Base-by-base conservation (phyloP, 2,797 vertebrate species). In the Coregonus suidteri region DNA sequence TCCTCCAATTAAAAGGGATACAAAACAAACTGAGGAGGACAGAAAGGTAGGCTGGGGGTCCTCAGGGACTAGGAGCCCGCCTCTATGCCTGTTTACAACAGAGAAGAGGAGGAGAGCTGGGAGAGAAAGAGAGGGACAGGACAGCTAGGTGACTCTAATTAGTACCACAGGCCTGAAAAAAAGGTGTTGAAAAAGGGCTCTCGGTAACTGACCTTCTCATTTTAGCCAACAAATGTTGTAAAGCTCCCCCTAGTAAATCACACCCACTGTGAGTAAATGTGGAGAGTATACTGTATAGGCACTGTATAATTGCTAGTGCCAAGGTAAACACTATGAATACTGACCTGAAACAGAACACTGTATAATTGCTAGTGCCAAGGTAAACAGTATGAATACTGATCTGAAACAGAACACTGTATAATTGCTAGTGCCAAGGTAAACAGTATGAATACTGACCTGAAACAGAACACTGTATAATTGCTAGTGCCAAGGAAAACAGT, bases 91-190 rank as follows among this genome's bases (percentile, higher is more conserved):
- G 47, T 9, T 62, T 15, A 41, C 73, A 62, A 11, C 2, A 1
- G 54, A 59, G 9, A 47, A 47, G 41, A 47, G 54, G 54, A 59
- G 18, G 41, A 11, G 41, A 11, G 9, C 41, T 47, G 80, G 30
- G 41, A 47, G 41, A 47, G 41, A 7, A 47, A 88, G 78, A 83
- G 85, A 83, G 86, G 82, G 81, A 83, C 81, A 91, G 92, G 35
- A 89, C 84, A 95, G 93, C 92, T 92, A 47, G 41, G 41, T 11
- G 41, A 95, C 54, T 54, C 15, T 56, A 56, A 18, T 56, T 56
- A 56, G 54, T 56, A 56, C 54, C 4, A 18, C 14, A 0, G 3
- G 54, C 18, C 54, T 59, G 16, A 3, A 59, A 59, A 59, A n/a
- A 1, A n/a, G 54, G 54, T 59, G 5, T 59, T 7, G 54, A 1